Base-by-base conservation (phyloP, 2,888 invertebrate genomes). In the Amphipyra berbera region DNA sequence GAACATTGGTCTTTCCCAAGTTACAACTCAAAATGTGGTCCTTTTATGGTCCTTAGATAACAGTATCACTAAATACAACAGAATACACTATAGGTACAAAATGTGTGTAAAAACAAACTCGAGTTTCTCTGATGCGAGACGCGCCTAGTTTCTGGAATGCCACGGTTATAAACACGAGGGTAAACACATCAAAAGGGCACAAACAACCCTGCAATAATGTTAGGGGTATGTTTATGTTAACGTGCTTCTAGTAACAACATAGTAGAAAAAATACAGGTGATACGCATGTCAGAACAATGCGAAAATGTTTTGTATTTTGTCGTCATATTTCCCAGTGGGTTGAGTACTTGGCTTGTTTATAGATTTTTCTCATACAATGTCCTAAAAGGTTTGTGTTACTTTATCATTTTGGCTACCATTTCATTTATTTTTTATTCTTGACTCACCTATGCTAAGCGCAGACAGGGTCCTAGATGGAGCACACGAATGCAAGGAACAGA, bases 221-320 rank as follows among this genome's bases (percentile, higher is more conserved):
- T 14, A 45, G 53, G n/a, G 56, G 68, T 50, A 33, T 50, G 70
- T 72, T 71, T 67, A 72, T 57, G 44, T 61, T 46, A 65, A 48
- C 45, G 71, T 48, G n/a, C n/a, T n/a, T 33, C 9, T 9, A 12
- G n/a, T 10, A 13, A 52, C n/a, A 52, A 41, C 8, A 54, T 46
- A 6, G 45, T 50, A 53, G n/a, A 45, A 37, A 58, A 59, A 45
- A 66, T 62, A 67, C 62, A 55, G 37, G 56, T 65, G 47, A 12
- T 46, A 45, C 21, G 30, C 30, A 42, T 13, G 15, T 14, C 35
- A 7, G 30, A 30, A 30, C 30, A 4, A 56, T 45, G 40, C 53
- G 10, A 38, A 30, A 30, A 30, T 30, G 6, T 30, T n/a, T 59
- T 46, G 45, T 47, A 27, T 30, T 42, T 48, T 52, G 30, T 42